Evolutionary conservation across 2,113 vertebrate genomes (phyloP).

Genomic region (Hyaena hyaena): DNA sequence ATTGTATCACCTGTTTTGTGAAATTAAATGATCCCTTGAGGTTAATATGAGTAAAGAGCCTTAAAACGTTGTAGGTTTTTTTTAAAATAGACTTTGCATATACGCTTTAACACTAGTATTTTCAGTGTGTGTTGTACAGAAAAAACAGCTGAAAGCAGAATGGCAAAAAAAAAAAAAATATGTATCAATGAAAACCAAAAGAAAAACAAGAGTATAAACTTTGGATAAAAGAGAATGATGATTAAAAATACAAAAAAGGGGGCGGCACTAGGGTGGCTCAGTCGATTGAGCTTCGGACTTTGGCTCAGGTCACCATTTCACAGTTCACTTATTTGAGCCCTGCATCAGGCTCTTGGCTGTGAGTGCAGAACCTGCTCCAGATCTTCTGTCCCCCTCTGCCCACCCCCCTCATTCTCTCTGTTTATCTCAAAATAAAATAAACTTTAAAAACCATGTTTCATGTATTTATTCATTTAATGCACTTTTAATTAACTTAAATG

Average conservation of each 20-base stretch:
- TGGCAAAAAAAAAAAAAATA: neutral
- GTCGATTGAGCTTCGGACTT: no score
- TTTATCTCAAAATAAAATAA: no score
- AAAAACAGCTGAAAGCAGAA: neutral
- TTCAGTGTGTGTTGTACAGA: neutral
- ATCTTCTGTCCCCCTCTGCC: no score
- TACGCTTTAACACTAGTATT: neutral
- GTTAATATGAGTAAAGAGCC: neutral
- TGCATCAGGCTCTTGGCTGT: no score
- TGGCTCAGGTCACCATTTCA: no score
- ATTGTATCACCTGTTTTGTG: neutral
- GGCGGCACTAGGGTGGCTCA: no score
- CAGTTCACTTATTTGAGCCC: no score
- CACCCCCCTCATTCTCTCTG: no score
- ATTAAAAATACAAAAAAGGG: neutral
- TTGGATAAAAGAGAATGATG: neutral
- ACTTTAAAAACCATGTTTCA: neutral
- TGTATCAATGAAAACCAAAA: neutral
- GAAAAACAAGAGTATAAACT: neutral
- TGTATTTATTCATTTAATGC: neutral
- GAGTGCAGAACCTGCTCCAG: no score
- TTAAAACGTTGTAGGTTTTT: neutral
- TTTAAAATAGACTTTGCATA: neutral
- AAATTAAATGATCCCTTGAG: conserved; percentile 11
- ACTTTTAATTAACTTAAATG: neutral